These are phyloP conservation scores for Nomada fabriciana DNA, from an alignment of 2,888 invertebrate species.

Conservation along the genomic window DNA sequence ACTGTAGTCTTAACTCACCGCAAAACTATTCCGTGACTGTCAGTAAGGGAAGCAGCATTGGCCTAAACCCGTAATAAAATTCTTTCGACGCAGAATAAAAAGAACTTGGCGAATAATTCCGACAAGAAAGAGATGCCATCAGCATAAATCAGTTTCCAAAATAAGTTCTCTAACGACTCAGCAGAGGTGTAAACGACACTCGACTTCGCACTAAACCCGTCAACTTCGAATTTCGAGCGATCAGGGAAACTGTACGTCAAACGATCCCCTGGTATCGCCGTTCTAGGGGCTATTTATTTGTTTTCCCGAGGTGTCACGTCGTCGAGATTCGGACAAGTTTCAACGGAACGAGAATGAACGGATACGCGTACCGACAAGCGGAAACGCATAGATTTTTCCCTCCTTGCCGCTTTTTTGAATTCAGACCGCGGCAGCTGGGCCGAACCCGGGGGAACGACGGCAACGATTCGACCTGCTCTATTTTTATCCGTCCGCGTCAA, in stretches of 20 bases:
- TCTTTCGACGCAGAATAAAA: no score
- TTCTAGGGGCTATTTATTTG: constrained; percentile 41
- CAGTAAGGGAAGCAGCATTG: no score
- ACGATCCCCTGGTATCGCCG: neutral
- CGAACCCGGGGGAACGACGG: constrained; percentile 49
- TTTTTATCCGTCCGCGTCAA: constrained; percentile 76
- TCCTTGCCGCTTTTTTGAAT: constrained; percentile 63
- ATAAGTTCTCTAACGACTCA: neutral
- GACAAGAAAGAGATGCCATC: no score
- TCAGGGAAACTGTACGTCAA: constrained; percentile 39
- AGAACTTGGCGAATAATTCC: no score
- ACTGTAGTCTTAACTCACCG: no score
- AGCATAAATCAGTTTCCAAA: neutral
- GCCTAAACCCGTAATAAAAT: no score
- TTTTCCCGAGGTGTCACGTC: constrained; percentile 45
- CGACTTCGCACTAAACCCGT: neutral
- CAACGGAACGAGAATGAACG: constrained; percentile 35
- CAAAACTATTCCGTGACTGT: no score
- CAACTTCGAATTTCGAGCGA: constrained; percentile 31
- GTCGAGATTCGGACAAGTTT: constrained; percentile 39
- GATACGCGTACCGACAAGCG: constrained; percentile 50
- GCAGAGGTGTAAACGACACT: neutral
- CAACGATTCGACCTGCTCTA: constrained; percentile 71
- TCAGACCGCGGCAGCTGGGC: constrained; percentile 68
- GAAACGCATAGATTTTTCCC: constrained; percentile 60